phyloP scores from a whole-genome alignment of 2,888 invertebrate genomes.

The Amblyteles armatorius region DNA sequence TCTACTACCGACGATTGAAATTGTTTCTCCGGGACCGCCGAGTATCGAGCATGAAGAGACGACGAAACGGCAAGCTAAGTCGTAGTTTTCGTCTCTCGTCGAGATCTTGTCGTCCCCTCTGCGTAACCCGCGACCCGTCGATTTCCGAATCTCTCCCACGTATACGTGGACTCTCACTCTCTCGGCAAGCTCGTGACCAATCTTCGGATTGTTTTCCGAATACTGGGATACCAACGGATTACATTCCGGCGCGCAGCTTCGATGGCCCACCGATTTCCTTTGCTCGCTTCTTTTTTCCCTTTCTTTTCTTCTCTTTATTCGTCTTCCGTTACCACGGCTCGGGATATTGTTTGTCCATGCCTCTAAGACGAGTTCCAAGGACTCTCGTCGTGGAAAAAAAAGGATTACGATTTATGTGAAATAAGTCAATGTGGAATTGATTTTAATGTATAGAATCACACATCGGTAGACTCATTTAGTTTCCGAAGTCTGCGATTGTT shows the following conservation, averaged over 20 bases:
- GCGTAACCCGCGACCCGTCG: constrained; percentile 58
- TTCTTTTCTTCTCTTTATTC: constrained; percentile 37
- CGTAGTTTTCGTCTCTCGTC: constrained; percentile 2
- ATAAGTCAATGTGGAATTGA: too few relatives aligned
- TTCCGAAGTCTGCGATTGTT: too few relatives aligned
- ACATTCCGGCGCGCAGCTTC: constrained; percentile 77
- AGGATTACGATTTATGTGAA: too few relatives aligned
- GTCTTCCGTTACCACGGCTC: not conserved
- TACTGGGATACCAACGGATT: constrained; percentile 76
- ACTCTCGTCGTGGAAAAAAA: too few relatives aligned
- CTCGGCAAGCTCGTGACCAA: constrained; percentile 70
- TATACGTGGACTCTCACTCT: not conserved
- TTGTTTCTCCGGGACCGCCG: constrained; percentile 77
- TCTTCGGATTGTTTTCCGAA: constrained; percentile 78
- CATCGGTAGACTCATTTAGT: too few relatives aligned
- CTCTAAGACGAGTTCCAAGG: too few relatives aligned
- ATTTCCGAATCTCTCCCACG: constrained; percentile 58
- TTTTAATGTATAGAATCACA: too few relatives aligned
- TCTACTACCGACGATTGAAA: constrained; percentile 79
- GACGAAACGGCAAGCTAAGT: constrained; percentile 9
- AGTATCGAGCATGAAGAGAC: constrained; percentile 61
- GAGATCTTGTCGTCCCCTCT: constrained; percentile 26
- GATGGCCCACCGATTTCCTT: constrained; percentile 28
- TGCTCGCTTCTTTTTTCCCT: constrained; percentile 28
- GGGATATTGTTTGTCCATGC: not conserved